These are phyloP conservation scores for Ephialtes manifestator DNA, from an alignment of 2,888 invertebrate genomes.

Conservation along the genomic window DNA sequence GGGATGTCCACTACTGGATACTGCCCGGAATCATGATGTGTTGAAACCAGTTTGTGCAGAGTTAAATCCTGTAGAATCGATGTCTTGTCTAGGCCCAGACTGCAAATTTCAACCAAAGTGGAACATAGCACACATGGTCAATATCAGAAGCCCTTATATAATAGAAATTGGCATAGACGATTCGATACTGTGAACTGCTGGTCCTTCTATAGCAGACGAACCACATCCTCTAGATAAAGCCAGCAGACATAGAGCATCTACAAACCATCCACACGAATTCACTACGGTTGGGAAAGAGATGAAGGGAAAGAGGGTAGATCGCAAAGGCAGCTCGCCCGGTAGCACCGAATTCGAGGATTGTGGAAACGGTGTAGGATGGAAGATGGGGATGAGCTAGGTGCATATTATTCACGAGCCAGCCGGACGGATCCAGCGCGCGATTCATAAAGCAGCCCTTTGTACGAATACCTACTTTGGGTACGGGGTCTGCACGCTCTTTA, in stretches of 20 bases:
- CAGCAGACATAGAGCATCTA: conserved; percentile 7
- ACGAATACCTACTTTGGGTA: conserved; percentile 77
- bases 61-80: too few relatives aligned
- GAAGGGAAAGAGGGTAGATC: conserved; percentile 27
- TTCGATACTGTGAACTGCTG: conserved; percentile 14
- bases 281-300: conserved; percentile 37
- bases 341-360: conserved; percentile 70
- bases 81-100: background rate
- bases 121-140: background rate
- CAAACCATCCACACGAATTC: conserved; percentile 43
- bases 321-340: conserved; percentile 31
- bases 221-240: conserved; percentile 19
- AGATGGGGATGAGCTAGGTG: conserved; percentile 78
- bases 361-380: conserved; percentile 60
- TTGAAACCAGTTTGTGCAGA: too few relatives aligned
- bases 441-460: conserved; percentile 85
- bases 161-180: conserved; percentile 10
- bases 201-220: conserved; percentile 8
- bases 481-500: conserved; percentile 79
- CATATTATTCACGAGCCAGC: conserved; percentile 84
- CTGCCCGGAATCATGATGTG: too few relatives aligned
- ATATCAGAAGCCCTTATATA: background rate
- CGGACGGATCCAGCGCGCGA: conserved; percentile 83
- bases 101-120: background rate
- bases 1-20: too few relatives aligned